Percentiles rank a stretch among this genome's conserved stretches.
phyloP scores from a whole-genome alignment of 2,888 invertebrate genomes.

The Tenthredo notha region DNA sequence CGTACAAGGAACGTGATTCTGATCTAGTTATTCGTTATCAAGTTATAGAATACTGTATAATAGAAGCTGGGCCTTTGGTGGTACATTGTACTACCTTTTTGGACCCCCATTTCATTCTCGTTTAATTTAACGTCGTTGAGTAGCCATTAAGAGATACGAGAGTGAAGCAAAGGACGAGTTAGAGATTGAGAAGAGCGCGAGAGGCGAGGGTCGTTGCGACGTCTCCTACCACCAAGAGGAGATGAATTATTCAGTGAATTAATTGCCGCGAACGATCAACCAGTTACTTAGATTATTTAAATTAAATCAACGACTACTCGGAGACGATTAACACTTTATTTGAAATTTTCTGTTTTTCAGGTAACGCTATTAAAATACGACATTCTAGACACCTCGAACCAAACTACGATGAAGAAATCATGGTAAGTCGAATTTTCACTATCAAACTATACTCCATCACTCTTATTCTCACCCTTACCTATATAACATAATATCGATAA shows the following conservation, averaged over 20 bases:
- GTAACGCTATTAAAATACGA: slow-evolving; percentile 72
- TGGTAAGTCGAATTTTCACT: slow-evolving; percentile 67
- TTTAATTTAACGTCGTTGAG: slow-evolving; percentile 24
- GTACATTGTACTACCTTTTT: not conserved
- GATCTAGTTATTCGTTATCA: slow-evolving; percentile 45
- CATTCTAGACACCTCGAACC: slow-evolving; percentile 76
- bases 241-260: slow-evolving; percentile 39
- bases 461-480: not conserved
- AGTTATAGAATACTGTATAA: slow-evolving; percentile 6
- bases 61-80: not conserved
- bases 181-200: no score
- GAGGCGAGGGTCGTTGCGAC: not conserved
- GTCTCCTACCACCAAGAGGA: not conserved
- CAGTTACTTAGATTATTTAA: slow-evolving; percentile 11
- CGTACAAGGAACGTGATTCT: not conserved
- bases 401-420: slow-evolving; percentile 67
- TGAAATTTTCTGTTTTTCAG: slow-evolving; percentile 67
- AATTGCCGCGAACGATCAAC: slow-evolving; percentile 23
- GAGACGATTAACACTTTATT: not conserved
- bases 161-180: not conserved
- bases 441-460: slow-evolving; percentile 51
- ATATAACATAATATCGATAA: not conserved
- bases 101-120: slow-evolving; percentile 31
- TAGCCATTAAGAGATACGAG: slow-evolving; percentile 28
- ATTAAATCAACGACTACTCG: not conserved